A percentile compares a stretch with the other conserved stretches of the same genome.
Evolutionary conservation across 92 coral and sea anemone species (phyloP).

Genomic region (Palythoa grandiflora): DNA sequence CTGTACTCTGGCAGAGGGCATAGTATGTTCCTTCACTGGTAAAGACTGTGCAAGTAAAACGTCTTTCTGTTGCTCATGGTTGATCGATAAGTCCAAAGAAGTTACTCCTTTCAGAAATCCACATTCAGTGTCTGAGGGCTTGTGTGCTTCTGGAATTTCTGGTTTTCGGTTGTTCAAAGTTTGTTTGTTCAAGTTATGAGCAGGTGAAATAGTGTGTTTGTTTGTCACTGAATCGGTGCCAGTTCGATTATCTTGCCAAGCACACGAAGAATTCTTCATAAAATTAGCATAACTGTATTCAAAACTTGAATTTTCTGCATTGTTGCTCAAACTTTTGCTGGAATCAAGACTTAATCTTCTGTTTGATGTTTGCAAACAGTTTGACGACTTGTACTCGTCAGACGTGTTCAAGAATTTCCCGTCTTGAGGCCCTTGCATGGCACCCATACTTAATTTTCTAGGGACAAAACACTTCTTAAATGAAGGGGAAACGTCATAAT

Average conservation of each 20-base stretch:
- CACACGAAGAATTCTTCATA: not conserved
- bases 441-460: constrained; percentile 9
- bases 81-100: not conserved
- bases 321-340: not conserved
- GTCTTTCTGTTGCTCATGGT: not conserved
- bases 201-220: not conserved
- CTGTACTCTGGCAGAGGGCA: not conserved
- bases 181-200: not conserved
- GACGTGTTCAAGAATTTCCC: not conserved
- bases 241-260: not conserved
- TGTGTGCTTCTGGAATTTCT: not conserved
- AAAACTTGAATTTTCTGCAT: not conserved
- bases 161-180: not conserved
- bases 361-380: not conserved
- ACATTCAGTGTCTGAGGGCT: not conserved
- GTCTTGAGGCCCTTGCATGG: not conserved
- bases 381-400: not conserved
- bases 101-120: constrained; percentile 9
- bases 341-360: constrained; percentile 24
- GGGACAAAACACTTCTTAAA: not conserved
- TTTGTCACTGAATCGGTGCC: not conserved
- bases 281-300: not conserved
- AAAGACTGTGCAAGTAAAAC: not conserved
- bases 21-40: not conserved
- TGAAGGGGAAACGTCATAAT: not conserved